These are phyloP conservation scores for Griposia aprilina DNA, from an alignment of 2,888 invertebrate genomes.

Conservation along the genomic window DNA sequence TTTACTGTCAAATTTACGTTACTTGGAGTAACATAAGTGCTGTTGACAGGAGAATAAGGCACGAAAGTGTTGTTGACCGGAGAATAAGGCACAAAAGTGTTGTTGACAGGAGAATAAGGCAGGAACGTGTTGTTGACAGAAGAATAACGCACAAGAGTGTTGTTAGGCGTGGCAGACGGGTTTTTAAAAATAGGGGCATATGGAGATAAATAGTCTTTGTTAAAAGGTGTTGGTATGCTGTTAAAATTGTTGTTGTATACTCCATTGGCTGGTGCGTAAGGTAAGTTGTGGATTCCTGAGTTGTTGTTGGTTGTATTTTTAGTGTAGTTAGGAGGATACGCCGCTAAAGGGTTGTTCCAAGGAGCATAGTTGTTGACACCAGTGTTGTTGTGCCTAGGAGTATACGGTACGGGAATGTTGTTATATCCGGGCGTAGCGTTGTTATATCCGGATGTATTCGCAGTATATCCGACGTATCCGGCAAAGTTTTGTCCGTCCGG, in stretches of 20 bases:
- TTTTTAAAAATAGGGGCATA: conserved; percentile 25
- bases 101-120: background rate
- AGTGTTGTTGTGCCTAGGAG: background rate
- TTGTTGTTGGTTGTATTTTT: background rate
- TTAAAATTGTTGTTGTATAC: conserved; percentile 14
- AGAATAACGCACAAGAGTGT: background rate
- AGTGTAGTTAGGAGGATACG: background rate
- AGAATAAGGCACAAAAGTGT: background rate
- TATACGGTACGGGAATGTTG: background rate
- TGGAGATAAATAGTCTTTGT: background rate
- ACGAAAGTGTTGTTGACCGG: conserved; percentile 5
- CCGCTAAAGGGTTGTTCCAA: background rate
- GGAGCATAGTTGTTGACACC: background rate
- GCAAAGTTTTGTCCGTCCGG: conserved; percentile 46
- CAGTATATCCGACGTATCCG: conserved; percentile 24
- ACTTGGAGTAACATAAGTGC: background rate
- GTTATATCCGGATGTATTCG: background rate
- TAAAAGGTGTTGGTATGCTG: conserved; percentile 11
- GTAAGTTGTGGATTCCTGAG: conserved; percentile 16
- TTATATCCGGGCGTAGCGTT: background rate
- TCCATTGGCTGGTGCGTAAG: conserved; percentile 7
- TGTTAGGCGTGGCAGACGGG: background rate
- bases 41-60: background rate
- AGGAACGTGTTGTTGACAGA: conserved; percentile 5
- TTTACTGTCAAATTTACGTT: background rate